phyloP scores from a whole-genome alignment of 2,797 vertebrate genomes.

The Brachyalestes nurse region DNA sequence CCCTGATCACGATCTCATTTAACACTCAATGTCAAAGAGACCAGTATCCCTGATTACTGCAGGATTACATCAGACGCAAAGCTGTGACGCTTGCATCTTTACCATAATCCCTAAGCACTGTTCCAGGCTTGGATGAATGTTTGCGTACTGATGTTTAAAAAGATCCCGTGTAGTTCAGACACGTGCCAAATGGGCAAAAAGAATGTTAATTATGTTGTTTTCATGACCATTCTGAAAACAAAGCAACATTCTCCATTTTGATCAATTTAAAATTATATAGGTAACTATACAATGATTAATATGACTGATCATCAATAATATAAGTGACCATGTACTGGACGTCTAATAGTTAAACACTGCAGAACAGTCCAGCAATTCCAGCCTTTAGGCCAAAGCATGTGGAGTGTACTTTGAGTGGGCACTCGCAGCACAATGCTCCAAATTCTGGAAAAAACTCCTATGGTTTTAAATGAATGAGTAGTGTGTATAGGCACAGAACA shows the following conservation, averaged over 20 bases:
- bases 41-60: constrained; percentile 47
- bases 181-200: neutral
- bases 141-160: neutral
- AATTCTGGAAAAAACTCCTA: neutral
- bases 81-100: constrained; percentile 25
- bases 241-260: neutral
- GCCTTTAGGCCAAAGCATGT: neutral
- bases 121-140: neutral
- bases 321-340: neutral
- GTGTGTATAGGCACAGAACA: neutral
- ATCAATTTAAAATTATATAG: neutral
- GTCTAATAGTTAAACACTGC: no score
- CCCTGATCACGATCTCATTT: constrained; percentile 34
- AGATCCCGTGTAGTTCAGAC: neutral
- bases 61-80: constrained; percentile 47
- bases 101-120: constrained; percentile 5
- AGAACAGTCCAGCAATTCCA: neutral
- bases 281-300: neutral
- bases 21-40: constrained; percentile 22
- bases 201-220: neutral
- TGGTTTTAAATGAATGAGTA: no score
- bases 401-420: neutral
- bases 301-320: neutral
- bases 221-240: neutral
- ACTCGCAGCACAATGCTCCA: neutral